Conservation (phyloP, 2,113 vertebrate species). For the Tichodroma muraria region DNA sequence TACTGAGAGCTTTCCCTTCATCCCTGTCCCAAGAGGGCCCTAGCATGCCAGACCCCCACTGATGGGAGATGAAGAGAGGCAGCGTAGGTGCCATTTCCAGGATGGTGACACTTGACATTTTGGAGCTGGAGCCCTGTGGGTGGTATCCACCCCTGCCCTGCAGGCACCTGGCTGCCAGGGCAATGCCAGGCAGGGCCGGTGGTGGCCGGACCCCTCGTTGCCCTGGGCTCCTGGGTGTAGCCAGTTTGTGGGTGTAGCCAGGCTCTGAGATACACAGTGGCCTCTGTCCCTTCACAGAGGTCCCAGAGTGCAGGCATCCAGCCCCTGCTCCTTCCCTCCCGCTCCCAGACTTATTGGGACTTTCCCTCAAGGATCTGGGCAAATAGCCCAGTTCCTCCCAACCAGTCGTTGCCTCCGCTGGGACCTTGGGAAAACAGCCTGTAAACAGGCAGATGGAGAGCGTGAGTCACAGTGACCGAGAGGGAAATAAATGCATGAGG, state of each 20-base stretch:
- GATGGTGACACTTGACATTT: not conserved
- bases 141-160: not conserved
- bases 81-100: not conserved
- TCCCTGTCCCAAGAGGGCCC: not conserved
- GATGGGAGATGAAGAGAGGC: not conserved
- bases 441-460: conserved; percentile 41
- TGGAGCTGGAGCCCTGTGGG: not conserved
- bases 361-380: not conserved
- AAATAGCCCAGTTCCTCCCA: not conserved
- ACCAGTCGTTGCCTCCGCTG: not conserved
- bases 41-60: not conserved
- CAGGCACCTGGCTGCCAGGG: not conserved
- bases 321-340: not conserved
- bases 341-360: not conserved
- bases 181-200: not conserved
- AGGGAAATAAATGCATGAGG: conserved; percentile 1
- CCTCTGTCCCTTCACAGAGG: not conserved
- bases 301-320: rapidly evolving
- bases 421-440: conserved; percentile 24
- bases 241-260: not conserved
- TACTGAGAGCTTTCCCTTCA: not conserved
- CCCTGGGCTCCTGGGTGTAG: not conserved
- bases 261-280: not conserved
- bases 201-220: not conserved
- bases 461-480: conserved; percentile 29